Percentiles rank a stretch among this genome's conserved stretches.
phyloP scores from a whole-genome alignment of 2,797 vertebrate species.

The Perodicticus potto region DNA sequence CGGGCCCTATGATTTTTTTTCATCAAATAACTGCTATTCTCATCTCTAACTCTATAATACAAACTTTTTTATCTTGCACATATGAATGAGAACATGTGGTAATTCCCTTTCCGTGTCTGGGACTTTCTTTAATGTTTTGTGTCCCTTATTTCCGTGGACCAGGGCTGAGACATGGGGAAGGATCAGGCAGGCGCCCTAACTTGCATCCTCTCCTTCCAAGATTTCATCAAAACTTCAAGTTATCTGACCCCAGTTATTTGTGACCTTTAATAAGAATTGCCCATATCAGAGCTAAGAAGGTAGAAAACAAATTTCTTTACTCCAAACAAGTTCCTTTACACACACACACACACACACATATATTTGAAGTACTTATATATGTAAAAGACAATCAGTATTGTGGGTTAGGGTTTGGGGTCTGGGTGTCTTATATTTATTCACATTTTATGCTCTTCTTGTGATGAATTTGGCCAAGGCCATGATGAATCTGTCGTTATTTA shows the following conservation, averaged over 20 bases:
- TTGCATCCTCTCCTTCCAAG: neutral
- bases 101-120: neutral
- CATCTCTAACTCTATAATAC: neutral
- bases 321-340: fast-evolving
- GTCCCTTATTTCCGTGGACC: neutral
- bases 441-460: neutral
- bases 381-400: neutral
- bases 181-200: fast-evolving
- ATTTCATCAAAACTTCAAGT: neutral
- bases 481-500: neutral
- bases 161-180: neutral
- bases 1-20: neutral
- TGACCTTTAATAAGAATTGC: neutral
- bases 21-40: neutral
- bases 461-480: neutral
- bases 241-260: neutral
- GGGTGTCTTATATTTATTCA: neutral
- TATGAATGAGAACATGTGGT: neutral
- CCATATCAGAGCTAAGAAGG: neutral
- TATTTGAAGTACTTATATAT: neutral
- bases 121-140: neutral
- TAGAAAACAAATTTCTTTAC: fast-evolving
- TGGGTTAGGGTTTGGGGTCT: neutral
- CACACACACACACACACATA: neutral
- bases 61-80: neutral